Base-by-base conservation (phyloP, 37 sponge, comb jelly and placozoan genomes). In the Amphimedon queenslandica region DNA sequence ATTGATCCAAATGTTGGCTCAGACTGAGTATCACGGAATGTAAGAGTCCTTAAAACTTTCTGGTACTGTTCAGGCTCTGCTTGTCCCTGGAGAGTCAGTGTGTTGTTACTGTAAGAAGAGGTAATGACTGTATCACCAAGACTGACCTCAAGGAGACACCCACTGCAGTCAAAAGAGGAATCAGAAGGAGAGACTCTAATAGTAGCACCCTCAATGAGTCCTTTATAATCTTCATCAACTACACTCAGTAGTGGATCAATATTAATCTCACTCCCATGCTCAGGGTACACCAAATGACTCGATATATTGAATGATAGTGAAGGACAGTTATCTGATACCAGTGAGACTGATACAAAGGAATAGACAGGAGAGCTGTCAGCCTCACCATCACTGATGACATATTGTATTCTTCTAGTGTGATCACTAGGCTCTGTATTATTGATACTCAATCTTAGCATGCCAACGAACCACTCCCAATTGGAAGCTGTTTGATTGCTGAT, bases 301-400 rank as follows among this genome's bases (percentile, higher is more conserved):
- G 40, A 28, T 27, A 72, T 57, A 4, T 21, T 57, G 21, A 84
- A 33, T 1, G 51, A 10, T 2, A 90, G 0, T 18, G 63, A 86
- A 51, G 90, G 90, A 25, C 90, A 90, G 18, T 67, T 73, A 47
- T 90, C 90, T 69, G 73, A 79, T 10, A 77, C 74, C n/a, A 84
- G 66, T 1, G 28, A 23, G 18, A 90, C 78, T 31, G 42, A n/a
- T n/a, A 90, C 61, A 31, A 8, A 39, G 4, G 78, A 72, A 41
- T 58, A 74, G 3, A 74, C 56, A 31, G 82, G 78, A 34, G 42
- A 1, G 41, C 90, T 90, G 1, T 32, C 37, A n/a, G 27, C 35
- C 0, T 42, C 42, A 20, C 64, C 43, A 37, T 85, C 90, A 66
- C 51, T 57, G 27, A 90, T 84, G 0, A 66, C 57, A 53, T 80